Evolutionary conservation across 2,113 vertebrate genomes (phyloP).

Genomic region (Ictidomys tridecemlineatus): DNA sequence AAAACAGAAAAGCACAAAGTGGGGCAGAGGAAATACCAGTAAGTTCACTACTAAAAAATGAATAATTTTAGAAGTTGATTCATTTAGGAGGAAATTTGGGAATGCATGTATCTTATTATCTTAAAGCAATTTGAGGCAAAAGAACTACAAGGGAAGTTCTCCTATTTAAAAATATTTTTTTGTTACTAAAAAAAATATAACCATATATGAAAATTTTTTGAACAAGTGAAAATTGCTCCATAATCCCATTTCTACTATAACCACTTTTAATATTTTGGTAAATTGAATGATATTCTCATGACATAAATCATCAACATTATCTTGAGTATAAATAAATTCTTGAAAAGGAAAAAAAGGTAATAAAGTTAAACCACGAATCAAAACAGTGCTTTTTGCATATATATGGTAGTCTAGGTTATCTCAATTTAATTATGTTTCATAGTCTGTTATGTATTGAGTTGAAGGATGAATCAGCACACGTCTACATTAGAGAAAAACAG

Average conservation of each 20-base stretch:
- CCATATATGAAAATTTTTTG: no score
- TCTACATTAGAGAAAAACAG: neutral
- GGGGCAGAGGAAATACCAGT: neutral
- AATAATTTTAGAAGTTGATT: neutral
- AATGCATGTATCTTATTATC: neutral
- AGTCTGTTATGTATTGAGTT: neutral
- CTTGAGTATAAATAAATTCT: no score
- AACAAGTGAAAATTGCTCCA: no score
- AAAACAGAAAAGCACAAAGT: neutral
- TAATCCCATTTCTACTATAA: no score
- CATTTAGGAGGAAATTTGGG: neutral
- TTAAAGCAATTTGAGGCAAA: neutral
- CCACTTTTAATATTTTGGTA: no score
- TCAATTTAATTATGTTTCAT: slow-evolving; percentile 27
- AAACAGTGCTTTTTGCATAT: neutral
- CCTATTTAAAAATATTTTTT: neutral
- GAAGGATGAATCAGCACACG: neutral
- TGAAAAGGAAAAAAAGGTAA: neutral
- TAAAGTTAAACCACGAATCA: slow-evolving; percentile 5
- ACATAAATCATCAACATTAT: no score
- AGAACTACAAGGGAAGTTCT: neutral
- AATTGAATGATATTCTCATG: no score
- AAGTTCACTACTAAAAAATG: neutral
- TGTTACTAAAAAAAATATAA: neutral
- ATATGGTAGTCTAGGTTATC: neutral